Percentiles rank a stretch among this genome's conserved stretches.
phyloP scores from a whole-genome alignment of 2,113 vertebrate genomes.

The Onychorhynchus coronatus region DNA sequence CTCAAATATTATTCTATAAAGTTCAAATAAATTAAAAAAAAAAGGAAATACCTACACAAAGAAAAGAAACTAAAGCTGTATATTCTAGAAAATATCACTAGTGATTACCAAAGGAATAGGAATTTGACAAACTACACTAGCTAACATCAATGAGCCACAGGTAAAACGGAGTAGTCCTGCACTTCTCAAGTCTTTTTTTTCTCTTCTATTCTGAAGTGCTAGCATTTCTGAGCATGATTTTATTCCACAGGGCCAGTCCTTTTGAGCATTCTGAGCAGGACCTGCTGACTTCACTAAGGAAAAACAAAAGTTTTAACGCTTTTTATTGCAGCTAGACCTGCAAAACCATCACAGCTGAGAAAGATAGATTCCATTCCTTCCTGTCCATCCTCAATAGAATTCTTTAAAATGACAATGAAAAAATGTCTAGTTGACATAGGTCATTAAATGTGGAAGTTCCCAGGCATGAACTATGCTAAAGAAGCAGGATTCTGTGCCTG shows the following conservation, averaged over 20 bases:
- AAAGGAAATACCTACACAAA: background rate
- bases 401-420: background rate
- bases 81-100: background rate
- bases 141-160: background rate
- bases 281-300: background rate
- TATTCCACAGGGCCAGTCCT: background rate
- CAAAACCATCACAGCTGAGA: background rate
- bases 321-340: background rate
- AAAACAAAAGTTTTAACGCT: background rate
- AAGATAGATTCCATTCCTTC: background rate
- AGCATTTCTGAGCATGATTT: background rate
- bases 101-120: background rate
- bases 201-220: background rate
- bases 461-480: background rate
- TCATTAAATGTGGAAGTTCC: background rate
- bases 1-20: background rate
- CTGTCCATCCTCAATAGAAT: background rate
- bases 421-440: background rate
- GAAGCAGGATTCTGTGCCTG: background rate
- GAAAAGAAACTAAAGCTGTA: background rate
- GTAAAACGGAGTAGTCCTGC: background rate
- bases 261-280: background rate
- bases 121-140: background rate
- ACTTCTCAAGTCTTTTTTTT: background rate
- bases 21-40: background rate